Conservation (phyloP, 2,113 vertebrate species). For the Chascanopsetta lugubris region DNA sequence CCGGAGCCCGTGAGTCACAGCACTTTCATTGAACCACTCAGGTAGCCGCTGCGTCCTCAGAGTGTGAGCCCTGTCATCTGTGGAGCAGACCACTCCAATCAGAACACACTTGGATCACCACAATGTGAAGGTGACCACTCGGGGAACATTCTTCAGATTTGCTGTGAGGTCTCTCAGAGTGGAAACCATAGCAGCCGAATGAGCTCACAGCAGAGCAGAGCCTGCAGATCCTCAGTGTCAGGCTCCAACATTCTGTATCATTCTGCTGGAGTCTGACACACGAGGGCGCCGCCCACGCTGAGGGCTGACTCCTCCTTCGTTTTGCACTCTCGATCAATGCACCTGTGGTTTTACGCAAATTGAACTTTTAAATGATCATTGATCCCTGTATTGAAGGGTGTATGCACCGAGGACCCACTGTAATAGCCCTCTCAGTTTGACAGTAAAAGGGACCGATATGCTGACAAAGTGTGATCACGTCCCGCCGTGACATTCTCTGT, state of each 20-base stretch:
- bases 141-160: not conserved
- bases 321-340: too few species aligned
- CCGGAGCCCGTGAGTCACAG: not conserved
- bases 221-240: not conserved
- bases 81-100: not conserved
- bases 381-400: not conserved
- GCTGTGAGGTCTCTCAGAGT: not conserved
- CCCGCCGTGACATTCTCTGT: not conserved
- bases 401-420: not conserved
- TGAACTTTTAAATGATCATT: not conserved
- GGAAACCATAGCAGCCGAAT: not conserved
- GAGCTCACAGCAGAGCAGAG: not conserved
- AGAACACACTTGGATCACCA: not conserved
- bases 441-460: too few species aligned
- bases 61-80: not conserved
- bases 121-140: not conserved
- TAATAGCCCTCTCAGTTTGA: not conserved
- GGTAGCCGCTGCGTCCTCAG: not conserved
- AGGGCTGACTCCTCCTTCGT: too few species aligned
- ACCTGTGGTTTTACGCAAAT: not conserved
- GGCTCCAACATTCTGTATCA: not conserved
- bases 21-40: not conserved
- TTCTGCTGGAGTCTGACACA: not conserved
- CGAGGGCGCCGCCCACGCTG: too few species aligned
- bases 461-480: not conserved